Conservation (phyloP, 2,888 invertebrate species). For the Stomorhina lunata region DNA sequence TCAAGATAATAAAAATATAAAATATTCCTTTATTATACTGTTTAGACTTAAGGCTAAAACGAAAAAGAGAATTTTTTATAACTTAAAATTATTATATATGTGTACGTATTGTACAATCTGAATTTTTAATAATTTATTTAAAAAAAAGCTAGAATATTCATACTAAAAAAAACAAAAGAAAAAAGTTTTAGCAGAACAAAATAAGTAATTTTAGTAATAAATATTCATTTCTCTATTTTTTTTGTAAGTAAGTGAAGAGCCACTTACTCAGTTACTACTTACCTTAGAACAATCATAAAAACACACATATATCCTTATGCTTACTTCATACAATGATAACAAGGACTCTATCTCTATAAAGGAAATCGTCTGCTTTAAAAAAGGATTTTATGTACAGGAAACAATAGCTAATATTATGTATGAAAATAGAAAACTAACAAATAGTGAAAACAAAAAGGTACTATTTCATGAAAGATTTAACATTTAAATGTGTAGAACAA, state of each 20-base stretch:
- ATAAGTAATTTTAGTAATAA: constrained; percentile 42
- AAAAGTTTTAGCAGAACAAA: constrained; percentile 16
- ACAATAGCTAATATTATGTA: constrained; percentile 52
- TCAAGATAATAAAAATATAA: neutral
- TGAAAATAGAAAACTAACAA: constrained; percentile 28
- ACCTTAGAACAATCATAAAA: neutral
- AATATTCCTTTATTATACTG: neutral
- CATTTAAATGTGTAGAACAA: constrained; percentile 77
- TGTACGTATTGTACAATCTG: no score
- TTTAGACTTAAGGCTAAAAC: neutral
- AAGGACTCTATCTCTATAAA: neutral
- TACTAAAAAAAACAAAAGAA: constrained; percentile 29
- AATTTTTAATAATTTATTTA: constrained; percentile 17
- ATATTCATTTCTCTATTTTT: constrained; percentile 39
- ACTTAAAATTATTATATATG: neutral
- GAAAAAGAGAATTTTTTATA: constrained; percentile 25
- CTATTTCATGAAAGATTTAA: constrained; percentile 79
- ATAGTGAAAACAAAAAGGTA: constrained; percentile 65
- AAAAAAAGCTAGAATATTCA: neutral
- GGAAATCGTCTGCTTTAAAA: constrained; percentile 6
- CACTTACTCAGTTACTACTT: neutral
- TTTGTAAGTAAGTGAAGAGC: neutral
- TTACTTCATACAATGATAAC: neutral
- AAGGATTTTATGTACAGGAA: neutral
- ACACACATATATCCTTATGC: no score